Percentiles rank a stretch among this genome's conserved stretches.
phyloP scores from a whole-genome alignment of 2,113 vertebrate species.

The Serilophus lunatus region DNA sequence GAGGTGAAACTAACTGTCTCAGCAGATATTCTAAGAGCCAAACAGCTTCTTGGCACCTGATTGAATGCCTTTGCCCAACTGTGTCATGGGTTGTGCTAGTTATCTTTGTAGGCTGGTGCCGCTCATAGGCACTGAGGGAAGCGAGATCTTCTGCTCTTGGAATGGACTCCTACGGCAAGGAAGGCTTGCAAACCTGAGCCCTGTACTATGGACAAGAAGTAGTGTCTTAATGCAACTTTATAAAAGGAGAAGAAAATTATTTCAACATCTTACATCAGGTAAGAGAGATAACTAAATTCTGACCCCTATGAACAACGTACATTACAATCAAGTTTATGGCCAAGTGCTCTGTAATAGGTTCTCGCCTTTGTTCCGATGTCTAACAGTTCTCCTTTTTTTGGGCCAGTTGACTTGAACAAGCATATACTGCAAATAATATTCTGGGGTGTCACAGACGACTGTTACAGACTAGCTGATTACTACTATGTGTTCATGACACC shows the following conservation, averaged over 20 bases:
- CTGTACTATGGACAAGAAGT: neutral
- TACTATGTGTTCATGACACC: fast-evolving
- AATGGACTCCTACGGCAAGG: neutral
- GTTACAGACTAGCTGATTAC: neutral
- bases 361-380: neutral
- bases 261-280: neutral
- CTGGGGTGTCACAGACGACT: neutral
- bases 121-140: neutral
- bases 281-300: neutral
- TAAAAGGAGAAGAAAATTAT: neutral
- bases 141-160: neutral
- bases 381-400: neutral
- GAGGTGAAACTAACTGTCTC: neutral
- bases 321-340: neutral
- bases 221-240: neutral
- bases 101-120: neutral
- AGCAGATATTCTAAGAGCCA: neutral
- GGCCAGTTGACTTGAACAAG: neutral
- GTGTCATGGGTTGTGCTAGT: neutral
- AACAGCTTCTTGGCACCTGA: neutral
- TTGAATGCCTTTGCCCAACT: neutral
- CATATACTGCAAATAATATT: neutral
- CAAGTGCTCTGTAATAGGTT: neutral
- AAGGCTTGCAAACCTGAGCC: neutral
- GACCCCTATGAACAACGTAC: neutral